Evolutionary conservation across 2,113 vertebrate species (phyloP), one percentile per base, ranked within the genome.

Genomic region (Perccottus glenii): DNA sequence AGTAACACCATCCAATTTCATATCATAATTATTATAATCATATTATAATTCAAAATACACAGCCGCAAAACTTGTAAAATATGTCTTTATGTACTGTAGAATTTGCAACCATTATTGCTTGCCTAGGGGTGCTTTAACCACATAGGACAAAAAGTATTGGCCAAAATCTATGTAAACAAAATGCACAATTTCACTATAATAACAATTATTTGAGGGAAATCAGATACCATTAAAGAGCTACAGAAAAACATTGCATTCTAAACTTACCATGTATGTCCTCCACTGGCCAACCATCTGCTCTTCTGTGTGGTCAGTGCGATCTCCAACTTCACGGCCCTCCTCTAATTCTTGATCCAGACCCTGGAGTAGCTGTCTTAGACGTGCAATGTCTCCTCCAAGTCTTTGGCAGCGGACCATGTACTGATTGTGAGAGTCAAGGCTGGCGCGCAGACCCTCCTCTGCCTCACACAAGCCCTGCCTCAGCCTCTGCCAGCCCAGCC

Each of bases 271-370:
- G 85, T 88, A 93, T 62, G 77, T 94, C 80, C 79, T 94, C 96
- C 96, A 98, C 55, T 83, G 86, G 48, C 82, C 85, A 67, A 95
- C 84, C 78, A 96, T 85, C 69, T 94, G 90, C 1, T 96, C 94
- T 73, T 98, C 94, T 0, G 83, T 90, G 42, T 47, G 82, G 0
- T 87, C 85, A 0, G 83, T 84, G 16, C 42, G 81, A 0, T 82
- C 84, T 19, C 53, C 77, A 1, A 70, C 82, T 0, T 53, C 57
- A 0, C 66, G 53, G 36, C 15, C 70, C 38, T 93, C 70, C 56
- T 92, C 90, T 67, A 95, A 84, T n/a, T 91, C 84, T 9, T 81
- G 83, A 79, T 92, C 90, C 57, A 97, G 80, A 11, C 79, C 90
- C 48, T 88, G 89, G 0, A 98, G 77, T 40, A 90, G 70, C 48